These are phyloP conservation scores for Megalops atlanticus DNA, from an alignment of 2,113 vertebrate genomes.

Conservation along the genomic window DNA sequence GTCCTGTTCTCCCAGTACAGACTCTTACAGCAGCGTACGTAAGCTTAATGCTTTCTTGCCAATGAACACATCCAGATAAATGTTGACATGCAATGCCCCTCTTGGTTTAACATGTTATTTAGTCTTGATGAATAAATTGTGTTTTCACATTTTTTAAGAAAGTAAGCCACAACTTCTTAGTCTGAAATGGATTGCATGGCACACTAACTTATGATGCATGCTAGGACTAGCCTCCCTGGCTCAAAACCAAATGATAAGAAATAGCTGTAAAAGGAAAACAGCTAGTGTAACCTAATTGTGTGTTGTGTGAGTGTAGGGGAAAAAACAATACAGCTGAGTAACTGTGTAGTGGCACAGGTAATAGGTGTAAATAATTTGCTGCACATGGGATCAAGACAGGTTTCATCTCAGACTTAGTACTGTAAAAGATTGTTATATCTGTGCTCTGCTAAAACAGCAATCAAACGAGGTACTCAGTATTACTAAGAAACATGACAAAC, in stretches of 20 bases:
- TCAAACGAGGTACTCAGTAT: neutral
- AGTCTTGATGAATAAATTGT: conserved; percentile 78
- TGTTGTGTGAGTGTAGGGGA: too few relatives aligned
- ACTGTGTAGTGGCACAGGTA: conserved; percentile 38
- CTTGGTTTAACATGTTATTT: conserved; percentile 83
- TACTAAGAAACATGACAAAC: too few relatives aligned
- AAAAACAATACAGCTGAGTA: too few relatives aligned
- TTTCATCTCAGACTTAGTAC: conserved; percentile 10
- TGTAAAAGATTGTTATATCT: neutral
- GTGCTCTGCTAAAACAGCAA: neutral
- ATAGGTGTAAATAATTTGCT: conserved; percentile 26
- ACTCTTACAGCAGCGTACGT: conserved; percentile 80
- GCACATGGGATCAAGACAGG: conserved; percentile 31
- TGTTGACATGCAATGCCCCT: conserved; percentile 89
- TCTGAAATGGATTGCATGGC: conserved; percentile 71
- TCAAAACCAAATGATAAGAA: too few relatives aligned
- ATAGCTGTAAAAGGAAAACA: too few relatives aligned
- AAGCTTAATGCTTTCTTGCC: conserved; percentile 85
- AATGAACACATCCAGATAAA: conserved; percentile 82
- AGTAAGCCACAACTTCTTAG: conserved; percentile 61
- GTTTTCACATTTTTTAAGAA: conserved; percentile 51
- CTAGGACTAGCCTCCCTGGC: too few relatives aligned
- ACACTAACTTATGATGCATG: conserved; percentile 79
- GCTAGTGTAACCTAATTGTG: too few relatives aligned
- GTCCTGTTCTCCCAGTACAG: conserved; percentile 75